Evolutionary conservation across 1,140 invertebrate genomes (phyloP), one percentile per base, ranked within the genome.

Genomic region (Macrobrachium rosenbergii): DNA sequence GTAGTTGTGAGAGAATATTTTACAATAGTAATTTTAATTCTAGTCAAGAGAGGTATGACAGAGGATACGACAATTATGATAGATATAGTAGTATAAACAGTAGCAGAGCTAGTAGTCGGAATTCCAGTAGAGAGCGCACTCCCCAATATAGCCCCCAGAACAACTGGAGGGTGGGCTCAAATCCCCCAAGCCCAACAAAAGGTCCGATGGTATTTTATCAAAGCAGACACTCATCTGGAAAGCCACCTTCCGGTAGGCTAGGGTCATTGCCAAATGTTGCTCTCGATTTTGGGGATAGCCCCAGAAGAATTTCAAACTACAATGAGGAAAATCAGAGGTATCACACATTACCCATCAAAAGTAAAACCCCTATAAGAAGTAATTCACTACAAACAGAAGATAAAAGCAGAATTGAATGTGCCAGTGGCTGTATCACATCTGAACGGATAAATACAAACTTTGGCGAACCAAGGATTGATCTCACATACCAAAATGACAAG

Each of bases 61-160:
- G 88, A 21, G 88, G 88, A 7, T 87, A 89, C 23, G 85, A 85
- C 45, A 86, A 89, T 37, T 79, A 83, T 17, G 88, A 87, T 58
- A 72, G 84, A 19, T 83, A 83, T 75, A 87, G 78, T 79, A 88
- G 87, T 60, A 87, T 84, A 19, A 87, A 89, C 43, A 82, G 80
- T 59, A 89, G 89, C 64, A 62, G 86, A 59, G 63, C 89, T 62
- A 82, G 78, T 72, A 85, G 87, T 72, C 64, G 80, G 43, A 86
- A 88, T 63, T 69, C 87, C 72, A 78, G 86, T 67, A 77, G 76
- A 58, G 69, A 87, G 72, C 73, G 82, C 28, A 72, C 67, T 10
- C 52, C 85, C 21, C 80, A 89, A 52, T 67, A 79, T 37, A 60
- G 60, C 77, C 64, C 86, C 43, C 62, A 89, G 63, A 60, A 43